Evolutionary conservation across 92 coral and sea anemone species (phyloP).

Genomic region (Ricordea florida): DNA sequence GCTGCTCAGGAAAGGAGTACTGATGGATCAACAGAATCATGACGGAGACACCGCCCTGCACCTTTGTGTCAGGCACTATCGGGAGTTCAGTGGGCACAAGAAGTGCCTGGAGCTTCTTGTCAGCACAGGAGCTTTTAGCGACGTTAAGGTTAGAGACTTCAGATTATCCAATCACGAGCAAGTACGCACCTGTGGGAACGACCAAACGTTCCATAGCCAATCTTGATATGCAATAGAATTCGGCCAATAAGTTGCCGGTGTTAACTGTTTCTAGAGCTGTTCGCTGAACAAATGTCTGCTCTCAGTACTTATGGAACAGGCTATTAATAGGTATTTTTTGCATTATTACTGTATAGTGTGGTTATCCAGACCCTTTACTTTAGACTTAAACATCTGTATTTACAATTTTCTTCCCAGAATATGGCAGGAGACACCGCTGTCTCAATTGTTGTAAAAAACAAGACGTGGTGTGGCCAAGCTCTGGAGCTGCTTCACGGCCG

Average conservation of each 20-base stretch:
- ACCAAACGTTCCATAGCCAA: no score
- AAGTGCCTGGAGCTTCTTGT: conserved; percentile 72
- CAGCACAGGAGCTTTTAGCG: conserved; percentile 56
- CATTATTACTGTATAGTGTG: no score
- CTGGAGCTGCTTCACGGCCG: conserved; percentile 72
- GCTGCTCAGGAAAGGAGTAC: conserved; percentile 61
- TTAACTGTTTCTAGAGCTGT: no score
- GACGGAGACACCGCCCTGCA: conserved; percentile 83
- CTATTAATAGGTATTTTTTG: no score
- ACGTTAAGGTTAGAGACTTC: conserved; percentile 49
- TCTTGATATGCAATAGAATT: no score
- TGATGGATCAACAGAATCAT: conserved; percentile 54
- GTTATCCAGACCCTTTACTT: no score
- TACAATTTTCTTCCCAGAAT: neutral
- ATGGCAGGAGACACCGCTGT: conserved; percentile 63
- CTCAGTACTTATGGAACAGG: no score
- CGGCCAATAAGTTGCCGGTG: no score
- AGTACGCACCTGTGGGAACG: no score
- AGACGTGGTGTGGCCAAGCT: conserved; percentile 77
- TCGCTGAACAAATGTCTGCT: no score
- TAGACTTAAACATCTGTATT: no score
- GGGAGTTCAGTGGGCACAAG: conserved; percentile 77
- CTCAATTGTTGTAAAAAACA: conserved; percentile 64
- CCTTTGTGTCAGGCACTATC: conserved; percentile 65
- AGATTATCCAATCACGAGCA: no score